Evolutionary conservation across 1,140 invertebrate genomes (phyloP), one percentile per base, ranked within the genome.

Genomic region (Brachionus sp.): DNA sequence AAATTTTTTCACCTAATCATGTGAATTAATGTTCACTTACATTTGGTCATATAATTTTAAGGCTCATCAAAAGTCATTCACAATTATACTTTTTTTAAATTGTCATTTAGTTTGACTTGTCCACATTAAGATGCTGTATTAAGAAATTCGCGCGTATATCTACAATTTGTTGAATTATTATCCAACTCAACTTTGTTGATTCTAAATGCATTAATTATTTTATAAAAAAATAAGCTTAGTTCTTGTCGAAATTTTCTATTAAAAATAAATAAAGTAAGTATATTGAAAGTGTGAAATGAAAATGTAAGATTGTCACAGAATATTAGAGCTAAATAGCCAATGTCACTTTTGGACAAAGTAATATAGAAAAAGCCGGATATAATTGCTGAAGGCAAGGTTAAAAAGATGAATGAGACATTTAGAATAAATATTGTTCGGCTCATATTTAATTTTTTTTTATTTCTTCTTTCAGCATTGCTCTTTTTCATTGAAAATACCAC

Each of bases 391-490:
- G 77, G 77, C 9, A 80, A 10, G 0, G 77, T 80, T 10, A 57
- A 16, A 16, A 80, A 29, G 16, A 80, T 62, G 25, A 80, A 80
- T 13, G 9, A 7, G 12, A 80, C 2, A 44, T 42, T 75, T 3
- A 75, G 5, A 16, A 46, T 44, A 12, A 75, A 44, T 12, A 75
- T 10, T 23, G 70, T 75, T 75, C 39, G 5, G 16, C 37, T 75
- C 70, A 75, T 75, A 9, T 44, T 44, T 6, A 75, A 16, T 16
- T 75, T 75, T 44, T 75, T 75, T 44, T 75, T 75, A 12, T 33
- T 44, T 19, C n/a, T 23, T n/a, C 5, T 5, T 9, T 44, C 39
- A 44, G 37, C 16, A 19, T 5, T 44, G 7, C 39, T 42, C 19
- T 53, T 53, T 53, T 5, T 53, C 46, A 19, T 5, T 53, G 46